These are phyloP conservation scores for Conistra vaccinii DNA, from an alignment of 2,888 invertebrate genomes.

Conservation along the genomic window DNA sequence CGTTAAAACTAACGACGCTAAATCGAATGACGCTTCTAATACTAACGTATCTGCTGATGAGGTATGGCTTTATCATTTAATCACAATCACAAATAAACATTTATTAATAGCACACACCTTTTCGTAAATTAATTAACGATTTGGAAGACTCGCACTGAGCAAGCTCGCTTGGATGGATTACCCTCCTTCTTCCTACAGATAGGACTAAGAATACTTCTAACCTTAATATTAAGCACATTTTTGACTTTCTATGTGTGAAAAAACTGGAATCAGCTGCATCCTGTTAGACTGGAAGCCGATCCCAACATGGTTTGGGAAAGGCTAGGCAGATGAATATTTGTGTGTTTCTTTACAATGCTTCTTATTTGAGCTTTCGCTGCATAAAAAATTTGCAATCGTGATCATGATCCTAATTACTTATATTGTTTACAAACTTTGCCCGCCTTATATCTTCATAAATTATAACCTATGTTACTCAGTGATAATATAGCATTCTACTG, in stretches of 20 bases:
- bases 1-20: constrained; percentile 76
- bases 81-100: background rate
- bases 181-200: background rate
- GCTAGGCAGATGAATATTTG: background rate
- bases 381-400: background rate
- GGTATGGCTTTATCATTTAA: constrained; percentile 62
- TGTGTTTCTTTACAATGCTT: background rate
- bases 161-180: background rate
- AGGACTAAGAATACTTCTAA: too few relatives aligned
- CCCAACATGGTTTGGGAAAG: too few relatives aligned
- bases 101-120: background rate
- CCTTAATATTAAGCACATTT: background rate
- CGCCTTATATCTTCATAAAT: too few relatives aligned
- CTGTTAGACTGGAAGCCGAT: background rate
- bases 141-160: background rate
- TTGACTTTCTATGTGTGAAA: too few relatives aligned
- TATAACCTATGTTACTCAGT: too few relatives aligned
- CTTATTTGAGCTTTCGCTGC: background rate
- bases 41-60: constrained; percentile 77
- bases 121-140: background rate
- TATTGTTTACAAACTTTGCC: background rate
- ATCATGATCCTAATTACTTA: background rate
- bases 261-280: background rate
- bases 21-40: constrained; percentile 74
- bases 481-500: too few relatives aligned